Base-by-base conservation (phyloP, 2,113 vertebrate genomes). In the Fregetta grallaria region DNA sequence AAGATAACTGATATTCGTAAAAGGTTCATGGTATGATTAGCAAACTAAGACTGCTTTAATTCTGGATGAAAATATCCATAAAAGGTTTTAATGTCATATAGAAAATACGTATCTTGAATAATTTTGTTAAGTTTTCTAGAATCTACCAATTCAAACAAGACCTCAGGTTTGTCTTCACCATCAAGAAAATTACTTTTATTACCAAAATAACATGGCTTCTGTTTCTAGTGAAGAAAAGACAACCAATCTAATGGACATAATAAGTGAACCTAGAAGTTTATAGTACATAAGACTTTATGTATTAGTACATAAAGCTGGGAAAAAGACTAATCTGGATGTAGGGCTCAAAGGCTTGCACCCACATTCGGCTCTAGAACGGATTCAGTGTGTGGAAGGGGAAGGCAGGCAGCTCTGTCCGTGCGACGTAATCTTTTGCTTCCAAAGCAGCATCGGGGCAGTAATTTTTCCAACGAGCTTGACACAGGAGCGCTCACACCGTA, bases 11-110 rank as follows among this genome's bases (percentile, higher is more conserved):
- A 3, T 29, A 4, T 1, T 18, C 7, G 1, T 10, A 34, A 50
- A 32, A 16, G 3, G 6, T 6, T 45, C 8, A 3, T 34, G 2
- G 13, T 19, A 3, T 0, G 1, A 9, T 36, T 45, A 13, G 7
- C 23, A 52, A 59, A 42, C 7, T 2, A 9, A 11, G 17, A 6
- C 6, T 1, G 1, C n/a, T 36, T 50, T 21, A 36, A 32, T 49
- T 74, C 36, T 47, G 56, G 5, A 19, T 23, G 14, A 30, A n/a
- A 77, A 59, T n/a, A 47, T 0, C 52, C 30, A 17, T 15, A 8
- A 49, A 42, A 32, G 16, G 23, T 26, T 38, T n/a, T 45, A 38
- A 34, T 34, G 30, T 9, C n/a, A 6, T 5, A 1, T 10, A 25
- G 49, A 44, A 50, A 63, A 55, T 25, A 3, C 4, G 0, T 12